Evolutionary conservation across 2,113 vertebrate genomes (phyloP), one percentile per base, ranked within the genome.

Genomic region (Verasper variegatus): DNA sequence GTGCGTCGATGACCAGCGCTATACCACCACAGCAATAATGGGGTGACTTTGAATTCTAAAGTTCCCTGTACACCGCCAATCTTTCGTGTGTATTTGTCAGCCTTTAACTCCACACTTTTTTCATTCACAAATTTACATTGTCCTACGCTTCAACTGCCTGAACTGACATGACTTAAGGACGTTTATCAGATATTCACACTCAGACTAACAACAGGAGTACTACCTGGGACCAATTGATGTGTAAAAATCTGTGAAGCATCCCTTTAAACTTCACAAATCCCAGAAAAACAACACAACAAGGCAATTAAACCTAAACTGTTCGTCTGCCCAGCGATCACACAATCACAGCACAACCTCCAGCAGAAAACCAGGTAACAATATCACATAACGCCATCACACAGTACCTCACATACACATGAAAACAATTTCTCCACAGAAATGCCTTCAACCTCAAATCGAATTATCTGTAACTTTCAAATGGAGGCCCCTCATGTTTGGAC

Each of bases 401-500:
- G 47, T 26, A 56, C 24, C 56, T 68, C 31, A 37, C 40, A 23
- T 45, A 37, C 14, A 23, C 47, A 24, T 21, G 10, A 40, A 56
- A 13, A 51, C 15, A 51, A 10, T 42, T 51, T 9, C 26, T 52
- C 18, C 37, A 51, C 31, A 51, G 52, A 74, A 51, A 49, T 0
- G 37, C 12, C 61, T 54, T 59, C 78, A 74, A 73, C 27, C 55
- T 31, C 63, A 74, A 54, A 72, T 79, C 51, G 5, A 75, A 77
- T 71, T 45, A 68, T 84, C 21, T 51, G 31, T 67, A 60, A 68
- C 49, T 52, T 17, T 74, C 64, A 58, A 60, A 56, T 47, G 18
- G 27, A 73, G 47, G 37, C 31, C 27, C 60, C 27, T 64, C 27
- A 5, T 83, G 73, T 76, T 81, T 87, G 71, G 61, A 71, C 71